Evolutionary conservation across 2,888 invertebrate species (phyloP), one percentile per base, ranked within the genome.

Genomic region (Eupithecia vulgata): DNA sequence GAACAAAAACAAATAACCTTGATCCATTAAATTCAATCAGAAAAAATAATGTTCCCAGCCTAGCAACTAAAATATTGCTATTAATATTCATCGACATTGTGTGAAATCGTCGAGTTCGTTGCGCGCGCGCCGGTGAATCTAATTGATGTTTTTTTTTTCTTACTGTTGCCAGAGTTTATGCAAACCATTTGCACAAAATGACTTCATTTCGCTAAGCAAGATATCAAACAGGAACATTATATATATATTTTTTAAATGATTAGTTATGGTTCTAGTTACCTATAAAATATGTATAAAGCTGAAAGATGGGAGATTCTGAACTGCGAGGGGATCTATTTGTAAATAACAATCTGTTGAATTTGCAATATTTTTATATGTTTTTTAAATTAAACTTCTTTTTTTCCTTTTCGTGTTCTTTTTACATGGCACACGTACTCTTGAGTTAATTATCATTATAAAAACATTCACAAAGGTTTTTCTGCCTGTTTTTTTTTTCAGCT

Each of bases 81-180:
- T 61, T 35, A 12, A 62, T 52, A 70, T 70, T 67, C 40, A 67
- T 62, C 48, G 61, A 64, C n/a, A 59, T 52, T 64, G 67, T 70
- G 61, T 68, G 37, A 73, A 68, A 74, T 67, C 68, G 67, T 67
- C 65, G 64, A 65, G 59, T 68, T 70, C n/a, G 57, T 68, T 68
- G 64, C 70, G 67, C 52, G 59, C 57, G 64, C 73, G 64, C 62
- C 52, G 67, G 61, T 67, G 64, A 70, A 73, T 70, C 64, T 64
- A 73, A 73, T 70, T 70, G 35, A 64, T 25, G 10, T 68, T 70
- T 70, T 73, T 70, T 68, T 73, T 73, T 42, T 68, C 70, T 65
- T 71, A 57, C 21, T 57, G 52, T 5, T 25, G 52, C 21, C 52
- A 52, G 52, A 74, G 74, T 68, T 70, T 68, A 74, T 71, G 64